These are phyloP conservation scores for Tapirus terrestris DNA, from an alignment of 2,113 vertebrate species.

Conservation along the genomic window DNA sequence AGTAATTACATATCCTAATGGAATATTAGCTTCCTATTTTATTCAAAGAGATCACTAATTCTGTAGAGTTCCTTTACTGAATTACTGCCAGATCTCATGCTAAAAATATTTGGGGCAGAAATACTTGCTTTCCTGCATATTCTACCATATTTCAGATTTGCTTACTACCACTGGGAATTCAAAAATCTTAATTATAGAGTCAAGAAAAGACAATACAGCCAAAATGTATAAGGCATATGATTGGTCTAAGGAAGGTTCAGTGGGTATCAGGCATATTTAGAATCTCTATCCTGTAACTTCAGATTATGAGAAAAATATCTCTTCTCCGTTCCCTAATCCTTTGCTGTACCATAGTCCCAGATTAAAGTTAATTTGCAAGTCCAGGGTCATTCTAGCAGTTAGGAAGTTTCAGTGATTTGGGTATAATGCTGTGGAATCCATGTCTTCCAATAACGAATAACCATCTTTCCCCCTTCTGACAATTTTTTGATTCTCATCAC, in stretches of 20 bases:
- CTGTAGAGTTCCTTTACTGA: neutral
- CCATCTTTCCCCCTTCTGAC: neutral
- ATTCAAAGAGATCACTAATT: conserved; percentile 24
- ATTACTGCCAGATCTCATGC: neutral
- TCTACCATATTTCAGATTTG: neutral
- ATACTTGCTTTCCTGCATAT: conserved; percentile 22
- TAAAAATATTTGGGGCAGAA: conserved; percentile 35
- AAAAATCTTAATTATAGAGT: conserved; percentile 47
- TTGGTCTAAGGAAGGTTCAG: neutral
- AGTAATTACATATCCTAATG: conserved; percentile 35
- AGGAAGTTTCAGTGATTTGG: neutral
- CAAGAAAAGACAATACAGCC: neutral
- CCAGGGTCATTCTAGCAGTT: neutral
- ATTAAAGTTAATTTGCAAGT: conserved; percentile 13
- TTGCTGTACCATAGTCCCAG: neutral
- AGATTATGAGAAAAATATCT: neutral
- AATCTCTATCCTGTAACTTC: neutral
- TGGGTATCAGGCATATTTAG: neutral
- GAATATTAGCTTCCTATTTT: conserved; percentile 47
- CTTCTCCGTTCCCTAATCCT: neutral
- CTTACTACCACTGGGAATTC: conserved; percentile 1
- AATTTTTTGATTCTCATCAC: neutral
- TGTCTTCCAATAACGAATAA: neutral
- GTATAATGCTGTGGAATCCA: neutral
- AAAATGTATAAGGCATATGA: neutral